Evolutionary conservation across 2,797 vertebrate genomes (phyloP).

Genomic region (Menidia menidia): DNA sequence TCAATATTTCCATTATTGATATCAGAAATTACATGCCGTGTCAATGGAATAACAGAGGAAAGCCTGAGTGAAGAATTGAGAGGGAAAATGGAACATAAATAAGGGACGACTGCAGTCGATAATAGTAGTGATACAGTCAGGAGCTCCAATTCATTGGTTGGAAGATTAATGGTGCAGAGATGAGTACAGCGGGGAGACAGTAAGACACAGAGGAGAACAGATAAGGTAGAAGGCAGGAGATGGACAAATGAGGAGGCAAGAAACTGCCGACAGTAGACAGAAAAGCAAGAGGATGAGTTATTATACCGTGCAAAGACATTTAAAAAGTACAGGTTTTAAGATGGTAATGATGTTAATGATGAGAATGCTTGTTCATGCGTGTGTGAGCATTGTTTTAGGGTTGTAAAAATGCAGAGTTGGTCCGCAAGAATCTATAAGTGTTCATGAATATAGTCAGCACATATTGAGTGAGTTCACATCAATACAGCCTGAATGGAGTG

Average conservation of each 20-base stretch:
- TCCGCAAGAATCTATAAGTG: neutral
- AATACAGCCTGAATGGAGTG: slow-evolving; percentile 16
- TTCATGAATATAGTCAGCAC: slow-evolving; percentile 3
- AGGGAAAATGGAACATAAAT: slow-evolving; percentile 73
- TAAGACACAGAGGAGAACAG: slow-evolving; percentile 34
- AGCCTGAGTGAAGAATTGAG: slow-evolving; percentile 51
- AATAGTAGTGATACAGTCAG: slow-evolving; percentile 76
- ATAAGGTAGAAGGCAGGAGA: slow-evolving; percentile 18
- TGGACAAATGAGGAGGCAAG: slow-evolving; percentile 38
- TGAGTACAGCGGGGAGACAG: slow-evolving; percentile 60
- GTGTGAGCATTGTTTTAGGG: neutral
- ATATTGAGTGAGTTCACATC: slow-evolving; percentile 19
- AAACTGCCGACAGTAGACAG: slow-evolving; percentile 25
- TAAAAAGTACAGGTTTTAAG: slow-evolving; percentile 19
- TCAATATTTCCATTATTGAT: slow-evolving; percentile 75
- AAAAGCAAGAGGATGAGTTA: slow-evolving; percentile 23
- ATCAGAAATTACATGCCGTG: slow-evolving; percentile 67
- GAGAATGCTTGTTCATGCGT: neutral
- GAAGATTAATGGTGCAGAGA: slow-evolving; percentile 77
- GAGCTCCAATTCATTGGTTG: slow-evolving; percentile 74
- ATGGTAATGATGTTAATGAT: slow-evolving; percentile 18
- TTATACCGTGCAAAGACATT: slow-evolving; percentile 24
- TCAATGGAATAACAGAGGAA: slow-evolving; percentile 72
- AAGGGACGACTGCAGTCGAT: slow-evolving; percentile 73
- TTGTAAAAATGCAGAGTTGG: neutral